Conservation (phyloP, 2,797 vertebrate genomes). For the Sebastes vulpes region DNA sequence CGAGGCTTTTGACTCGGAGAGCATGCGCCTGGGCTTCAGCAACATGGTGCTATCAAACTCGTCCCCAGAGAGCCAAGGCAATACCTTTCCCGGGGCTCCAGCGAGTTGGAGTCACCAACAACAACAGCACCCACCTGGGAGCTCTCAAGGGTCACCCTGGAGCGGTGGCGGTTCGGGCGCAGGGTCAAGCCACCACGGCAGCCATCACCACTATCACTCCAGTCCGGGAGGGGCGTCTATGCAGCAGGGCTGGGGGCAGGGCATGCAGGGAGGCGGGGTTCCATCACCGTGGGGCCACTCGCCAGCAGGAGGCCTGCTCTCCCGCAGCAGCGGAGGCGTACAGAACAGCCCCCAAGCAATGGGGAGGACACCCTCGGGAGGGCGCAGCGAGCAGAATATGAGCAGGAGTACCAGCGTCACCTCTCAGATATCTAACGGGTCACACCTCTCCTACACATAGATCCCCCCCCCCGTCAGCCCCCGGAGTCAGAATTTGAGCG, state of each 20-base stretch:
- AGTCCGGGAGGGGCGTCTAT: constrained; percentile 91
- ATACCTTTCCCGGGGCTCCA: constrained; percentile 95
- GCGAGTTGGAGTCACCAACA: constrained; percentile 93
- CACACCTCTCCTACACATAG: constrained; percentile 99
- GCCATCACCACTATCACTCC: constrained; percentile 90
- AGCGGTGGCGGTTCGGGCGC: constrained; percentile 82
- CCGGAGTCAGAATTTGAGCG: constrained; percentile 33
- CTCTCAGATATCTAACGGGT: constrained; percentile 99
- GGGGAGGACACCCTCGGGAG: constrained; percentile 96
- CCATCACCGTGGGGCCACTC: constrained; percentile 94
- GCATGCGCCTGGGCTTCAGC: constrained; percentile 99
- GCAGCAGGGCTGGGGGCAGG: constrained; percentile 94
- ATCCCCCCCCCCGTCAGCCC: constrained; percentile 38
- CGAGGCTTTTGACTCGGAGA: constrained; percentile 99
- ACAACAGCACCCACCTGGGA: constrained; percentile 83
- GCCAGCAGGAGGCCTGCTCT: constrained; percentile 88
- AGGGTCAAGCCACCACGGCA: constrained; percentile 87
- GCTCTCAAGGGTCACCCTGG: constrained; percentile 92
- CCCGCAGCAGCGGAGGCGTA: constrained; percentile 90
- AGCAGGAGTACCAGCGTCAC: constrained; percentile 99
- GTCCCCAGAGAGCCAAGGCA: constrained; percentile 96
- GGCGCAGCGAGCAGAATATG: constrained; percentile 96
- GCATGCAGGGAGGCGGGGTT: constrained; percentile 88
- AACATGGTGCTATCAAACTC: constrained; percentile 98
- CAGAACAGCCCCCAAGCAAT: constrained; percentile 98